Evolutionary conservation across 2,113 vertebrate species (phyloP), one percentile per base, ranked within the genome.

Genomic region (Grallaria varia): DNA sequence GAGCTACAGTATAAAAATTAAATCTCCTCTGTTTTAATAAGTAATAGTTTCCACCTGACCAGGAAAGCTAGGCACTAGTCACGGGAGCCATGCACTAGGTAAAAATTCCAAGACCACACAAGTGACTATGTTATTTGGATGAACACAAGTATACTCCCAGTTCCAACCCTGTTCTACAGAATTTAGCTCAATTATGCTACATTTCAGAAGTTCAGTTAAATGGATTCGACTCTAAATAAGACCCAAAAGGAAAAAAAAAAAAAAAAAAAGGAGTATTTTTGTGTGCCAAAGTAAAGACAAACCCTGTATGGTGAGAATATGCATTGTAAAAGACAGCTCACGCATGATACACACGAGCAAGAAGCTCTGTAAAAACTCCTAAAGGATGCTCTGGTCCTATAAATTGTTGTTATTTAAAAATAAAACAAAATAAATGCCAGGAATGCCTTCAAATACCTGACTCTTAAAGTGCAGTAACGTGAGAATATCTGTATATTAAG

Each of bases 301-400:
- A 11, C 21, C 23, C 31, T 16, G 0, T 15, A 24, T 20, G 6
- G 39, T 85, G 58, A 45, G 14, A 2, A 30, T 47, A 6, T 4
- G 2, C 17, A 23, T 5, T 23, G 22, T 6, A 56, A 53, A 72
- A 59, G 15, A 45, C 11, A 40, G 16, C 7, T n/a, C 60, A 85
- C 9, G 53, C 8, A 55, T 3, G 2, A 50, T 4, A 49, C 3
- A n/a, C 2, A 35, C 4, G 2, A 77, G 14, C 5, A 80, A 84
- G 45, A 52, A 62, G 33, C 9, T 87, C 22, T 55, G 18, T 40
- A 40, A 66, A n/a, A 84, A 21, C 4, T 73, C n/a, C 10, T 63
- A 5, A 47, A 93, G 81, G 12, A 35, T 68, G 47, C 4, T 33
- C 14, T 63, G 50, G 23, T 39, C 42, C 76, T 4, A 27, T 16